A percentile compares a stretch with the other conserved stretches of the same genome.
phyloP scores from a whole-genome alignment of 2,888 invertebrate genomes.

The Physocephala rufipes region DNA sequence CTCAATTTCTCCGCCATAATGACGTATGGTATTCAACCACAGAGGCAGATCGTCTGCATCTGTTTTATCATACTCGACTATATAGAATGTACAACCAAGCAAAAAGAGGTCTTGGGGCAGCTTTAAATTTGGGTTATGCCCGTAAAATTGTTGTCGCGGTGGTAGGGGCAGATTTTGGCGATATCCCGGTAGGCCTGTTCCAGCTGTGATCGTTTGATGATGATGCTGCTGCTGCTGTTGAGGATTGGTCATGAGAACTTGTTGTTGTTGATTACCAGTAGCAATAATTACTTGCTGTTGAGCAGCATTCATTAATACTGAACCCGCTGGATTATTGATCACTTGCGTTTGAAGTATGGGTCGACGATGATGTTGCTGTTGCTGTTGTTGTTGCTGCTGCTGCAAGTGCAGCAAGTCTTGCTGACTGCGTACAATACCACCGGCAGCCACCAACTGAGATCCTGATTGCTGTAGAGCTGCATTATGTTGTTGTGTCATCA shows the following conservation, averaged over 20 bases:
- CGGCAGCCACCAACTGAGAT: conserved; percentile 61
- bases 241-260: conserved; percentile 33
- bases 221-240: conserved; percentile 43
- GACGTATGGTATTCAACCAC: conserved; percentile 79
- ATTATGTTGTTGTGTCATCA: conserved; percentile 87
- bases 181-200: conserved; percentile 66
- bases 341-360: conserved; percentile 49
- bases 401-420: conserved; percentile 70
- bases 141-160: conserved; percentile 83
- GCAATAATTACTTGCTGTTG: conserved; percentile 48
- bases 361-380: conserved; percentile 67
- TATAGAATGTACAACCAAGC: conserved; percentile 91
- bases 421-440: conserved; percentile 58
- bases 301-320: conserved; percentile 49
- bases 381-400: conserved; percentile 67
- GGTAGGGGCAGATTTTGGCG: conserved; percentile 66
- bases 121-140: conserved; percentile 92
- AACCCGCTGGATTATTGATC: conserved; percentile 44
- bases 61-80: conserved; percentile 83
- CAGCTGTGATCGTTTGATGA: conserved; percentile 49
- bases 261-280: conserved; percentile 44
- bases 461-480: conserved; percentile 68
- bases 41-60: conserved; percentile 71
- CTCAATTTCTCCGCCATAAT: conserved; percentile 90
- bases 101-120: conserved; percentile 89